phyloP scores from a whole-genome alignment of 2,888 invertebrate species.

The Cremastinae sp. region DNA sequence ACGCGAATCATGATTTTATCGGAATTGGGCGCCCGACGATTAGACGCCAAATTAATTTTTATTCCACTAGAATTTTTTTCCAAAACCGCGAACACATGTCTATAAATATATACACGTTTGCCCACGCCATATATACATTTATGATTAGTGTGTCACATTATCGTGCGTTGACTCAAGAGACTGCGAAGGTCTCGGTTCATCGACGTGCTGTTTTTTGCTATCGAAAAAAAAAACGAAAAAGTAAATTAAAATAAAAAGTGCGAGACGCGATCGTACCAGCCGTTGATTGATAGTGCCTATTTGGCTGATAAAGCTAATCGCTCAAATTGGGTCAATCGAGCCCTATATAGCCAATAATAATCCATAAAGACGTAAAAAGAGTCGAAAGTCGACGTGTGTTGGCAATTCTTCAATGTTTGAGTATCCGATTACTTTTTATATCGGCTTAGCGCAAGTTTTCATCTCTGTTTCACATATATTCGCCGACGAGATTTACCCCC shows the following conservation, averaged over 20 bases:
- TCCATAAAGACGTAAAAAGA: neutral
- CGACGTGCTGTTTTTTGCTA: slow-evolving; percentile 3
- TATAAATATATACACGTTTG: neutral
- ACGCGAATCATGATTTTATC: no score
- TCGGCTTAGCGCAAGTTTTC: neutral
- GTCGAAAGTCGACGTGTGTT: no score
- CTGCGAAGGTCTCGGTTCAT: slow-evolving; percentile 13
- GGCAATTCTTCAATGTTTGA: neutral
- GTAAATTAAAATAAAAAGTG: slow-evolving; percentile 13
- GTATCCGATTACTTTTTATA: neutral
- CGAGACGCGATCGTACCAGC: slow-evolving; percentile 4
- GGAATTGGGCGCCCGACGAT: no score
- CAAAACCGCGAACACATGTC: no score
- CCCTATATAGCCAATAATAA: slow-evolving; percentile 5
- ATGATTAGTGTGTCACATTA: slow-evolving; percentile 31
- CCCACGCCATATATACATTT: neutral
- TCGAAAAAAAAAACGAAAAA: slow-evolving; percentile 17
- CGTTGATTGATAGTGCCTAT: slow-evolving; percentile 45
- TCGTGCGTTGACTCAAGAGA: slow-evolving; percentile 51
- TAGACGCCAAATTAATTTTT: neutral
- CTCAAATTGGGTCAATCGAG: slow-evolving; percentile 25
- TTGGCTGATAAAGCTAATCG: slow-evolving; percentile 29
- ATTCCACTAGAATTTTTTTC: neutral
- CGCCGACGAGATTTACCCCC: slow-evolving; percentile 7
- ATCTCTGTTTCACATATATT: neutral